These are phyloP conservation scores for Burhinus oedicnemus DNA, from an alignment of 2,113 vertebrate species.

Conservation along the genomic window DNA sequence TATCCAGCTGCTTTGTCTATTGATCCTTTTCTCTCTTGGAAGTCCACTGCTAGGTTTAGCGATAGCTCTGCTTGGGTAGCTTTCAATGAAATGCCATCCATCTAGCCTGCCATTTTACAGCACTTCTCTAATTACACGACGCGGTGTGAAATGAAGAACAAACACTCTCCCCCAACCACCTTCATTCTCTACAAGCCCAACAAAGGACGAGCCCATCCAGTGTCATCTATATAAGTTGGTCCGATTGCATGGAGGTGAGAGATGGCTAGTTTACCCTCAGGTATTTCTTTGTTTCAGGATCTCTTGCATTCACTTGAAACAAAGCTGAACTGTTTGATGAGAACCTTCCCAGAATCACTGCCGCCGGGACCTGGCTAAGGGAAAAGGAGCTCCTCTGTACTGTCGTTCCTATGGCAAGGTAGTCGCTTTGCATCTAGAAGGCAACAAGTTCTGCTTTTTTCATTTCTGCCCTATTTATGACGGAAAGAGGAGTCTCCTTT, in stretches of 20 bases:
- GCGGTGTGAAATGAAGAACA: neutral
- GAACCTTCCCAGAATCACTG: neutral
- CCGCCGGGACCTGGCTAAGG: neutral
- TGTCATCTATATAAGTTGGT: neutral
- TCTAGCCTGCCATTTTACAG: neutral
- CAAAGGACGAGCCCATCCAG: neutral
- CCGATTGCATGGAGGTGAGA: neutral
- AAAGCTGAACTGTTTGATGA: neutral
- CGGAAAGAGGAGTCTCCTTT: neutral
- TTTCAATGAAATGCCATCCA: neutral
- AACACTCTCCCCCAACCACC: neutral
- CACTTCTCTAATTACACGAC: neutral
- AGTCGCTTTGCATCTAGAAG: neutral
- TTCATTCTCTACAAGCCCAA: neutral
- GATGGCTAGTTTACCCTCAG: too few relatives aligned
- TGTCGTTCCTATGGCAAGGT: neutral
- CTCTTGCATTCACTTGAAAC: neutral
- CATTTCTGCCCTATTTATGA: neutral
- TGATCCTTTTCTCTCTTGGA: neutral
- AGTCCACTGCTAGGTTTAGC: neutral
- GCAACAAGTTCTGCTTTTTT: neutral
- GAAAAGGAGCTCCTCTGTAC: neutral
- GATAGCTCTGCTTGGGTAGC: neutral
- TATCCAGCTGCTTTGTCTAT: neutral
- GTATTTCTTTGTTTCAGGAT: neutral